phyloP scores from a whole-genome alignment of 2,113 vertebrate genomes.

The Gallinago undulata region DNA sequence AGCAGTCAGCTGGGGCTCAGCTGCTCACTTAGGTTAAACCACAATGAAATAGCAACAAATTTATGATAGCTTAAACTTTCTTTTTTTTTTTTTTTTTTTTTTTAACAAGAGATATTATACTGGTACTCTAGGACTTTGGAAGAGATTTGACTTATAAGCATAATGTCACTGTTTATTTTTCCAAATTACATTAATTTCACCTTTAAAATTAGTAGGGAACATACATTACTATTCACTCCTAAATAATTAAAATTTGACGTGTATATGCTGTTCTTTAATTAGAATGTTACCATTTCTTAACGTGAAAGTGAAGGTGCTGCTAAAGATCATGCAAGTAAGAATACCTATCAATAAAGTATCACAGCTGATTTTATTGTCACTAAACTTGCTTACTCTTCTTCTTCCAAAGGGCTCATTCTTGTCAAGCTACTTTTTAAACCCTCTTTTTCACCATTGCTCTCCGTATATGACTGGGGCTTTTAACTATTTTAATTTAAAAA shows the following conservation, averaged over 20 bases:
- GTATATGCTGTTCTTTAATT: not conserved
- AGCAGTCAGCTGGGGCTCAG: accelerated
- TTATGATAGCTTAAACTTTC: not conserved
- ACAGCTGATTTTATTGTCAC: not conserved
- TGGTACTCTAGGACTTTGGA: not conserved
- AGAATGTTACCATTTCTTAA: not conserved
- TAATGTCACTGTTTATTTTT: not conserved
- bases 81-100: not conserved
- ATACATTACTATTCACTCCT: not conserved
- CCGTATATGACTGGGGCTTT: not conserved
- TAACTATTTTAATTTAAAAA: not conserved
- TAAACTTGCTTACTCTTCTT: not conserved
- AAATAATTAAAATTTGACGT: not conserved
- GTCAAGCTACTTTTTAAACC: not conserved
- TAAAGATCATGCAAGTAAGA: not conserved
- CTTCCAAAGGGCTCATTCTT: not conserved
- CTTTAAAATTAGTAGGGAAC: not conserved
- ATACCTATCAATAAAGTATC: not conserved
- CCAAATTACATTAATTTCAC: not conserved
- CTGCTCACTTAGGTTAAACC: not conserved
- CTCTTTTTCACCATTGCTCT: not conserved
- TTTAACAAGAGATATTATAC: not conserved
- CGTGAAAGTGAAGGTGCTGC: not conserved
- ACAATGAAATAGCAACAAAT: not conserved
- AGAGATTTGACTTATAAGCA: accelerated